Conservation (phyloP, 2,888 invertebrate species). For the Tetragnatha montana region DNA sequence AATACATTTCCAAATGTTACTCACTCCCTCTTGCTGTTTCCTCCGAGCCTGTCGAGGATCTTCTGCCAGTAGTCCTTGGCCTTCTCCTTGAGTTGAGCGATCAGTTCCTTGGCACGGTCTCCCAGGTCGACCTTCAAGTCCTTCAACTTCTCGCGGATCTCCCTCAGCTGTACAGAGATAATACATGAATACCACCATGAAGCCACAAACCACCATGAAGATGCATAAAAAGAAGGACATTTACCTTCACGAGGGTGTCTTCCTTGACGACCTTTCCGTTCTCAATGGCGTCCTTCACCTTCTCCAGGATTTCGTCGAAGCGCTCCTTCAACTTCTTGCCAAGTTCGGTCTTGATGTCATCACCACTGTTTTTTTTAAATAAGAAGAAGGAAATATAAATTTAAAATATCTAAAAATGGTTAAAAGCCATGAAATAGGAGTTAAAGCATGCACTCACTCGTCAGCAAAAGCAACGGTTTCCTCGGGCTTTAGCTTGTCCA, state of each 20-base stretch:
- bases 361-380: neutral
- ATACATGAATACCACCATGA: neutral
- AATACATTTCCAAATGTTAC: neutral
- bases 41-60: constrained; percentile 13
- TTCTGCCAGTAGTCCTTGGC: constrained; percentile 35
- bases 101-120: constrained; percentile 31
- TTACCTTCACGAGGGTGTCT: constrained; percentile 14
- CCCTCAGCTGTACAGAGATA: constrained; percentile 22
- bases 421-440: neutral
- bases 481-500: constrained; percentile 26
- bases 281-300: constrained; percentile 5
- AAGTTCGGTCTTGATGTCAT: constrained; percentile 24
- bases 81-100: constrained; percentile 23
- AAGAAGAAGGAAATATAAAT: neutral
- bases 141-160: constrained; percentile 39
- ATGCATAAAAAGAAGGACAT: neutral
- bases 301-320: constrained; percentile 10
- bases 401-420: neutral
- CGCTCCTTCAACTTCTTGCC: constrained; percentile 23
- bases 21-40: neutral
- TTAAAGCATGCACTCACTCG: neutral
- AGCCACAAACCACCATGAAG: neutral
- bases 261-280: constrained; percentile 26
- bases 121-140: constrained; percentile 48
- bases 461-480: neutral